phyloP scores from a whole-genome alignment of 2,113 vertebrate genomes.

The Oxyura jamaicensis region DNA sequence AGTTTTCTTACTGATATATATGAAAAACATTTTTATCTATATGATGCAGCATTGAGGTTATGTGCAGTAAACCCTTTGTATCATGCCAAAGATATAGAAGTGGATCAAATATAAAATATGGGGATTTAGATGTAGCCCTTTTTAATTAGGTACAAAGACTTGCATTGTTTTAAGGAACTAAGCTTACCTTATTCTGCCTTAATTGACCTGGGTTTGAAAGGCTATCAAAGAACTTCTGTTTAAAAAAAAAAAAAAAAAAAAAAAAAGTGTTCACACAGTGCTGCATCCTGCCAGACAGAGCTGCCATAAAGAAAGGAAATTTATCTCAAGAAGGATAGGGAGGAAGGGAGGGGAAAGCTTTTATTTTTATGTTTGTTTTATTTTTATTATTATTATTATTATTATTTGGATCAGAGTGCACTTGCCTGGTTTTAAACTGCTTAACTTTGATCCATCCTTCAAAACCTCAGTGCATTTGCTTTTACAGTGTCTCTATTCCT shows the following conservation, averaged over 20 bases:
- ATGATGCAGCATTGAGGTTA: not conserved
- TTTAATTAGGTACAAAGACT: not conserved
- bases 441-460: not conserved
- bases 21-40: not conserved
- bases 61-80: not conserved
- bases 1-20: not conserved
- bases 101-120: not conserved
- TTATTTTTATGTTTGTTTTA: not conserved
- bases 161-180: not conserved
- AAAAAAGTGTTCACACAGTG: not conserved
- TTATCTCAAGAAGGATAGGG: not conserved
- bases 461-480: conserved; percentile 7
- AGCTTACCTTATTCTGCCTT: not conserved
- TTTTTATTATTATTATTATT: too few relatives aligned
- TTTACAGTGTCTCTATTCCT: not conserved
- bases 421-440: not conserved
- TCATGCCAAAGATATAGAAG: not conserved
- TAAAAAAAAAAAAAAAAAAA: not conserved
- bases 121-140: not conserved
- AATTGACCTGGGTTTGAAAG: not conserved
- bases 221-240: not conserved
- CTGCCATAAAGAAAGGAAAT: not conserved
- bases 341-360: not conserved
- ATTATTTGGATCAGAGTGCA: not conserved
- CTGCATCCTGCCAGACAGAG: not conserved